Conservation (phyloP, 2,888 invertebrate genomes). For the Icerya purchasi region DNA sequence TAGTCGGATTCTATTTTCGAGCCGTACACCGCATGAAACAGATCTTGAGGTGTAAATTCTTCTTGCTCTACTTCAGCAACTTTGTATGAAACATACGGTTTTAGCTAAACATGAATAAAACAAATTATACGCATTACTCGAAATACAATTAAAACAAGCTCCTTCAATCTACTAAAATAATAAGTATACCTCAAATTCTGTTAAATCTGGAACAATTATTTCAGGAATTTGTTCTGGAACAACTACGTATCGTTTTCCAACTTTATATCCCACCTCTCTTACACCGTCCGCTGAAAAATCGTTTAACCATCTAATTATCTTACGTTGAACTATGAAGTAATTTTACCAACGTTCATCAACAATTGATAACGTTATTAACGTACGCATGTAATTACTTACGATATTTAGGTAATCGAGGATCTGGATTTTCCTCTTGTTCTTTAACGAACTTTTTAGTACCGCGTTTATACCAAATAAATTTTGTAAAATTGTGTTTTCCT, state of each 20-base stretch:
- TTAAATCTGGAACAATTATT: constrained; percentile 74
- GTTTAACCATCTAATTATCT: too few relatives aligned
- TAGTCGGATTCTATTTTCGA: constrained; percentile 57
- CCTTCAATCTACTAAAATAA: too few relatives aligned
- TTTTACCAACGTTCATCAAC: too few relatives aligned
- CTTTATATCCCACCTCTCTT: constrained; percentile 36
- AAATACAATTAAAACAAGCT: too few relatives aligned
- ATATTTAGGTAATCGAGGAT: constrained; percentile 23
- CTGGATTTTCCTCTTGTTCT: constrained; percentile 31
- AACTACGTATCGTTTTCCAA: constrained; percentile 33
- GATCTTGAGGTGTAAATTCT: constrained; percentile 60
- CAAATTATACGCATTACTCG: too few relatives aligned
- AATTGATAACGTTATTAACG: too few relatives aligned
- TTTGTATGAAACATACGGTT: constrained; percentile 86
- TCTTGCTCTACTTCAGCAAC: constrained; percentile 47
- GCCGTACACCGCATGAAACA: constrained; percentile 62
- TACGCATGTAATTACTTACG: neutral
- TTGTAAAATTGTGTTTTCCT: constrained; percentile 63
- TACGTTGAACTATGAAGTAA: too few relatives aligned
- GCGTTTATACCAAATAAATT: constrained; percentile 50
- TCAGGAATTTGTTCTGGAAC: constrained; percentile 82
- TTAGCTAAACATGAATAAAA: constrained; percentile 45
- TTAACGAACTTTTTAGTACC: constrained; percentile 45
- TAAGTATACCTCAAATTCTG: constrained; percentile 38
- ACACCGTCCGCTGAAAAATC: constrained; percentile 47